A percentile compares a stretch with the other conserved stretches of the same genome.
Evolutionary conservation across 2,113 vertebrate genomes (phyloP).

Genomic region (Pavo muticus): DNA sequence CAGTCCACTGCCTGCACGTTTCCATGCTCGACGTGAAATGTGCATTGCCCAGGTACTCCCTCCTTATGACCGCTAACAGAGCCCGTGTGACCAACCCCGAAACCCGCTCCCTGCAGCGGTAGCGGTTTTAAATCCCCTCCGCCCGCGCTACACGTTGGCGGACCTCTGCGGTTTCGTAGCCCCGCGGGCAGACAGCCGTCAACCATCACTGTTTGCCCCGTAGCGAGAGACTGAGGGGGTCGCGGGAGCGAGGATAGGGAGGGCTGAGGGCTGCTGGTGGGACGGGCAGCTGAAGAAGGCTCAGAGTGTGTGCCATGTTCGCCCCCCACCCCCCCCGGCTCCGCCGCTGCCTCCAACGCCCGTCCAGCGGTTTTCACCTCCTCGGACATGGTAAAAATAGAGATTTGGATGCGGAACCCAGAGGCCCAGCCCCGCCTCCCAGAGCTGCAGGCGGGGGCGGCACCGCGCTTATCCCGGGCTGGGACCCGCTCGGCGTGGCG

Average conservation of each 20-base stretch:
- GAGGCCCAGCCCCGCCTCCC: neutral
- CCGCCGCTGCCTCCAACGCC: neutral
- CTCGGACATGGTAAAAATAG: fast-evolving
- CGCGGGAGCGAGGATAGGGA: no score
- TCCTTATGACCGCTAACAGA: fast-evolving
- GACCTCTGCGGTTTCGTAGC: no score
- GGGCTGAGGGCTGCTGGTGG: neutral
- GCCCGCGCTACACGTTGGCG: neutral
- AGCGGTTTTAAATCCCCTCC: neutral
- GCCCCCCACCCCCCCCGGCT: no score
- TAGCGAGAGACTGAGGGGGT: neutral
- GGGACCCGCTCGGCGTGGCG: fast-evolving
- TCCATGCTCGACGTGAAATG: fast-evolving
- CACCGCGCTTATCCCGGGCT: neutral
- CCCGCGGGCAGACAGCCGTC: no score
- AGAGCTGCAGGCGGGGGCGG: neutral
- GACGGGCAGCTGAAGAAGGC: no score
- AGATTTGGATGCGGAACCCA: neutral
- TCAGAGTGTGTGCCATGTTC: no score
- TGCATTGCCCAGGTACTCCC: fast-evolving
- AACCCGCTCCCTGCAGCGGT: neutral
- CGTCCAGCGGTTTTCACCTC: neutral
- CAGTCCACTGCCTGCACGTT: neutral
- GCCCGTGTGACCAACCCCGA: fast-evolving
- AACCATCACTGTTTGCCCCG: neutral